These are phyloP conservation scores for Apeltes quadracus DNA, from an alignment of 2,113 vertebrate species.

Conservation along the genomic window DNA sequence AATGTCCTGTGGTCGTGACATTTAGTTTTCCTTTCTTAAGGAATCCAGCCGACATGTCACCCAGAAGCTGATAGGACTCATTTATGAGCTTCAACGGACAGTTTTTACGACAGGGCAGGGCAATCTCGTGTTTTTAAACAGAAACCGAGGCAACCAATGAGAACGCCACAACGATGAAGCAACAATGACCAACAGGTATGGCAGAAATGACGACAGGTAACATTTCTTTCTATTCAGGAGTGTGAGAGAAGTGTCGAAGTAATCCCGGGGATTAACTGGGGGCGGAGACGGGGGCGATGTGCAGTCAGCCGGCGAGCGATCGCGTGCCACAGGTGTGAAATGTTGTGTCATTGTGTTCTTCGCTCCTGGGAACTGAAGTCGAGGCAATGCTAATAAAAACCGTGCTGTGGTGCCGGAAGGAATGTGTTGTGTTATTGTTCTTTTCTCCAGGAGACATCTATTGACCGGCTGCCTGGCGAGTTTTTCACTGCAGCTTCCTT, in stretches of 20 bases:
- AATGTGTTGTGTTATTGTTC: constrained; percentile 10
- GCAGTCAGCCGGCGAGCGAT: constrained; percentile 23
- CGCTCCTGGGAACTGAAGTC: constrained; percentile 18
- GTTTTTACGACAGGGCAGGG: constrained; percentile 3
- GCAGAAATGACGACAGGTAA: constrained; percentile 53
- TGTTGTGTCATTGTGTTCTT: constrained; percentile 24
- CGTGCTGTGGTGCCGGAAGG: neutral
- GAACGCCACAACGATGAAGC: neutral
- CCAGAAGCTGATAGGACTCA: neutral
- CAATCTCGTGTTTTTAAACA: constrained; percentile 1
- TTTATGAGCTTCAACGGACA: neutral
- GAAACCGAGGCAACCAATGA: constrained; percentile 14
- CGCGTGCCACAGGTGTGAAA: constrained; percentile 35
- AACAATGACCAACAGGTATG: constrained; percentile 50
- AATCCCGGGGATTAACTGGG: constrained; percentile 41
- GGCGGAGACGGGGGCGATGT: neutral
- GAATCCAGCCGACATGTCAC: constrained; percentile 11
- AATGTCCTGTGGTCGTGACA: neutral
- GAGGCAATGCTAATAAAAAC: constrained; percentile 8
- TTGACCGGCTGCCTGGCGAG: neutral
- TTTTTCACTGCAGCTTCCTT: neutral
- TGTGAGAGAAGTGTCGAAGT: constrained; percentile 26
- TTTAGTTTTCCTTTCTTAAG: neutral
- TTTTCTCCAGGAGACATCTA: constrained; percentile 2
- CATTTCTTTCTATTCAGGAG: constrained; percentile 50